phyloP scores from a whole-genome alignment of 2,888 invertebrate genomes.

The Dermolepida albohirtum region DNA sequence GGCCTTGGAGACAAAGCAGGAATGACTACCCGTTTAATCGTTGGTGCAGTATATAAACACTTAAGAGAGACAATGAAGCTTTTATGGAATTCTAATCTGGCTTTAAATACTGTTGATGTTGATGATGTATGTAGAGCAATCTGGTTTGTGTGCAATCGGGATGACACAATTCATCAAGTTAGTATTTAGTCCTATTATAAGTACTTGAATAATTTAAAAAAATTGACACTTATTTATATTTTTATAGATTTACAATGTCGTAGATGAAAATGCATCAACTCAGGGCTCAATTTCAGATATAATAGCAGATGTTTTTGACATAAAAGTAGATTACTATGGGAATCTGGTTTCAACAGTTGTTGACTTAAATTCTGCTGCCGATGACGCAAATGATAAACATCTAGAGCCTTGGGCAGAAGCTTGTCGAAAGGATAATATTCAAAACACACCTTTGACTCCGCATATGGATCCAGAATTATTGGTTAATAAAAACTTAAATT shows the following conservation, averaged over 20 bases:
- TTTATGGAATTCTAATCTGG: slow-evolving; percentile 86
- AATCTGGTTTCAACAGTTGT: slow-evolving; percentile 83
- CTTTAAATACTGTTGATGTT: slow-evolving; percentile 90
- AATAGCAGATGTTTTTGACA: slow-evolving; percentile 84
- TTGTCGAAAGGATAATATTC: slow-evolving; percentile 78
- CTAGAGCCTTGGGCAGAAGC: slow-evolving; percentile 92
- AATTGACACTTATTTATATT: slow-evolving; percentile 29
- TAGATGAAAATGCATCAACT: slow-evolving; percentile 84
- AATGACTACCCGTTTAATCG: slow-evolving; percentile 84
- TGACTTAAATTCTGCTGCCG: slow-evolving; percentile 83
- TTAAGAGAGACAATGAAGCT: slow-evolving; percentile 92
- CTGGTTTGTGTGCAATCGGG: slow-evolving; percentile 72
- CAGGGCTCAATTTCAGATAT: slow-evolving; percentile 87
- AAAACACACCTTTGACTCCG: slow-evolving; percentile 90
- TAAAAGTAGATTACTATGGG: slow-evolving; percentile 90
- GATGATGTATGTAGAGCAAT: slow-evolving; percentile 85
- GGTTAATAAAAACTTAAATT: slow-evolving; percentile 81
- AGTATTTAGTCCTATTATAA: not conserved
- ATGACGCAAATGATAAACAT: slow-evolving; percentile 95
- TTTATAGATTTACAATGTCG: slow-evolving; percentile 80
- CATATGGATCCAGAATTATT: slow-evolving; percentile 87
- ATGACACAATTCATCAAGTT: slow-evolving; percentile 60
- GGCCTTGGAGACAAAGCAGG: slow-evolving; percentile 86
- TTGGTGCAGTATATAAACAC: slow-evolving; percentile 90
- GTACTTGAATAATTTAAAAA: not conserved